Evolutionary conservation across 2,888 invertebrate species (phyloP).

Genomic region (Cerceris ruficornis): DNA sequence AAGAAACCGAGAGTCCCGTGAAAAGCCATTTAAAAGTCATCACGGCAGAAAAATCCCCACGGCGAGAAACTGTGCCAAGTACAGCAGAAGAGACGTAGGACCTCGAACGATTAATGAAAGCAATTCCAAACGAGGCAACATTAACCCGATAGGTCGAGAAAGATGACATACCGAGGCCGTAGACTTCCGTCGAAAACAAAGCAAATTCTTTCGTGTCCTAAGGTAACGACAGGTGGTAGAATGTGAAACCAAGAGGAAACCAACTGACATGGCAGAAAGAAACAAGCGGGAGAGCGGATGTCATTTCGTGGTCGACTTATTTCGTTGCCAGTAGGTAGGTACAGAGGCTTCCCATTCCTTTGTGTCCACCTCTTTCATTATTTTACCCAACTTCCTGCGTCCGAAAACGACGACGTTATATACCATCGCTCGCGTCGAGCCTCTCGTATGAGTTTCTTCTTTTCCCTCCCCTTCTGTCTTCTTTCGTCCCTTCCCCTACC

Average conservation of each 20-base stretch:
- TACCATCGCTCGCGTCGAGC: slow-evolving; percentile 15
- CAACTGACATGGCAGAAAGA: slow-evolving; percentile 40
- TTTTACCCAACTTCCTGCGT: slow-evolving; percentile 71
- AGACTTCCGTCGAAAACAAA: slow-evolving; percentile 20
- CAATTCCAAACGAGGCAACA: background rate
- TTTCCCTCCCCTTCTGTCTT: background rate
- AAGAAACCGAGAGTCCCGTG: too few species aligned
- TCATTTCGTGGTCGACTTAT: slow-evolving; percentile 81
- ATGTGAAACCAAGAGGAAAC: slow-evolving; percentile 64
- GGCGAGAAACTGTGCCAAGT: too few species aligned
- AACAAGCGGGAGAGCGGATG: slow-evolving; percentile 74
- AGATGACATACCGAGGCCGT: background rate
- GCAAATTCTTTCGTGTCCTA: slow-evolving; percentile 43
- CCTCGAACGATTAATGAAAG: background rate
- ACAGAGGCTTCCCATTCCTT: slow-evolving; percentile 71
- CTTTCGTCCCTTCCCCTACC: slow-evolving; percentile 19
- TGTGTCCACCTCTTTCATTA: slow-evolving; percentile 74
- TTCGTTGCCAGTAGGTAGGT: slow-evolving; percentile 66
- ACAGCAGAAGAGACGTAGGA: too few species aligned
- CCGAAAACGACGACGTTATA: slow-evolving; percentile 59
- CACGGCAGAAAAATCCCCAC: too few species aligned
- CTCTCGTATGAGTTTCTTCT: background rate
- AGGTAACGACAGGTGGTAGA: slow-evolving; percentile 65
- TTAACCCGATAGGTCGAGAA: background rate
- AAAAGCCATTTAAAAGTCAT: too few species aligned